Evolutionary conservation across 2,797 vertebrate species (phyloP).

Genomic region (Meriones psammophilus): DNA sequence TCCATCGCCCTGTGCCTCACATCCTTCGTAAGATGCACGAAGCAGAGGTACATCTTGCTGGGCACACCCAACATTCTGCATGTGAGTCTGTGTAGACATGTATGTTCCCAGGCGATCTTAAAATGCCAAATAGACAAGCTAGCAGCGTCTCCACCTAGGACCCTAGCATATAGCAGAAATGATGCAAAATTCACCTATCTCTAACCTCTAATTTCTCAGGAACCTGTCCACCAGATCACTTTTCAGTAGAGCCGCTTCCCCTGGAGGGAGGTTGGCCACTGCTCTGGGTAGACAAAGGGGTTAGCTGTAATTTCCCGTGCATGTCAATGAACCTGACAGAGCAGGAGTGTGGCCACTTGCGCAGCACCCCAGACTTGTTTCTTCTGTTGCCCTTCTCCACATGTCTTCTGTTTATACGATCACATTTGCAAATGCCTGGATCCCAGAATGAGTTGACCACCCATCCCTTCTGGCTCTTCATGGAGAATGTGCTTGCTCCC

Average conservation of each 20-base stretch:
- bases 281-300: background rate
- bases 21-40: slow-evolving; percentile 15
- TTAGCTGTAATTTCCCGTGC: background rate
- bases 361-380: slow-evolving; percentile 46
- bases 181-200: background rate
- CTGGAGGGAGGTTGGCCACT: background rate
- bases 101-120: background rate
- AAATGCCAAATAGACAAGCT: background rate
- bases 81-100: background rate
- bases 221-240: background rate
- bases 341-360: slow-evolving; percentile 40
- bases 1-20: slow-evolving; percentile 15
- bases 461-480: slow-evolving; percentile 69
- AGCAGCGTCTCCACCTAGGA: background rate
- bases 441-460: slow-evolving; percentile 73
- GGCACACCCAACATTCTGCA: background rate
- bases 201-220: background rate
- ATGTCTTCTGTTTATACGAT: slow-evolving; percentile 73
- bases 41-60: slow-evolving; percentile 19
- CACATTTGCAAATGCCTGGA: slow-evolving; percentile 62
- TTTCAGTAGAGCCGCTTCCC: background rate
- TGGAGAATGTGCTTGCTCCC: slow-evolving; percentile 84
- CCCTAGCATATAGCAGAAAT: background rate
- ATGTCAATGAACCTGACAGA: background rate
- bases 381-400: slow-evolving; percentile 10